Evolutionary conservation across 2,888 invertebrate genomes (phyloP), one percentile per base, ranked within the genome.

Genomic region (Cerastis leucographa): DNA sequence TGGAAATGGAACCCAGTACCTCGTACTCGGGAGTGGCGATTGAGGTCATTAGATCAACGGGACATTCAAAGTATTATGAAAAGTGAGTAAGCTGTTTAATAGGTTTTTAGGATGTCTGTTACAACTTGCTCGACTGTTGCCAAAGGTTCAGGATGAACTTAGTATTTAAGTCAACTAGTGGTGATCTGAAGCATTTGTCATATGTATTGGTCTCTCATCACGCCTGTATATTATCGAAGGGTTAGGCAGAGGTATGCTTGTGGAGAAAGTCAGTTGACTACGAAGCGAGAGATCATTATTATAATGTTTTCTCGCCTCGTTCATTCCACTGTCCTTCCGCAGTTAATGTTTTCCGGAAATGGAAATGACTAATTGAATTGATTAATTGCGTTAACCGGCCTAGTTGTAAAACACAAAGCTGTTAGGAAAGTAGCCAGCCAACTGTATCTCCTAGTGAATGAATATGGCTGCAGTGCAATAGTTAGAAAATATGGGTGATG

Each of bases 341-440:
- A 40, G 19, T 49, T 22, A 19, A 59, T 40, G 44, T 69, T 25
- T 46, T 49, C 35, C 46, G n/a, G 25, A 7, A 29, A 74, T 71
- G 25, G 3, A 46, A 61, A 71, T 46, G 7, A 80, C 29, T 80
- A 80, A 78, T 72, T 80, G 42, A 80, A 73, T 70, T 85, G 88
- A 89, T 89, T 91, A 92, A 92, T 93, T 92, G 88, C 90, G 91
- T 92, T 91, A 90, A 84, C 89, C 89, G 89, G 86, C 84, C 89
- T 88, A 91, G 89, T 91, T 90, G 88, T 62, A 76, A 14, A 64
- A 87, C 86, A 91, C 91, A 91, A 90, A 90, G 88, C 86, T 74
- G 71, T 76, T 79, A 86, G 91, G 93, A 92, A 92, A 93, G 93
- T 90, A 89, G 72, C 84, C 93, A 93, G 86, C 92, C 82, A 89